Evolutionary conservation across 2,113 vertebrate genomes (phyloP).

Genomic region (Micronycteris hirsuta): DNA sequence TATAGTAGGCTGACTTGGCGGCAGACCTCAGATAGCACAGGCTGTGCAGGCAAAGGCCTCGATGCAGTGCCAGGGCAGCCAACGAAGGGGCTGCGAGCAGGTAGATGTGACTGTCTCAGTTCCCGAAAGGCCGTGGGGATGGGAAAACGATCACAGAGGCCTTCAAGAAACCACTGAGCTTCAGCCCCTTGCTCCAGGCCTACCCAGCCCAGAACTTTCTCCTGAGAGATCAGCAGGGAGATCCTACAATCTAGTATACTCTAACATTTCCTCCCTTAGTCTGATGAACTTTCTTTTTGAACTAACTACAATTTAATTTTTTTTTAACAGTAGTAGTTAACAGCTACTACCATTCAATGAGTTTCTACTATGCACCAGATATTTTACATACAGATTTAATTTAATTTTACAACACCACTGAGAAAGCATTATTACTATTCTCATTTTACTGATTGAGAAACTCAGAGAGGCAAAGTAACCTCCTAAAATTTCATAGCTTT

Average conservation of each 20-base stretch:
- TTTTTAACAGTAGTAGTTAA: neutral
- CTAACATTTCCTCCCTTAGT: neutral
- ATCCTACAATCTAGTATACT: accelerated
- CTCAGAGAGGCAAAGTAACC: neutral
- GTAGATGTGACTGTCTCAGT: neutral
- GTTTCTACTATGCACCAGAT: neutral
- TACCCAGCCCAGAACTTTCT: neutral
- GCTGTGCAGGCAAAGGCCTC: neutral
- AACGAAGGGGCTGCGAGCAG: neutral
- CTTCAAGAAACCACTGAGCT: neutral
- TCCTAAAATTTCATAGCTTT: neutral
- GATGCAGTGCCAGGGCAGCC: neutral
- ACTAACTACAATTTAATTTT: neutral
- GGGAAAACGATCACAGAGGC: neutral
- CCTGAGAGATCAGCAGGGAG: neutral
- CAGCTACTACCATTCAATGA: neutral
- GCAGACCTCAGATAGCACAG: neutral
- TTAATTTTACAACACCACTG: neutral
- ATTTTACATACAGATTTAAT: neutral
- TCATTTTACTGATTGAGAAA: neutral
- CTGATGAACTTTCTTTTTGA: neutral
- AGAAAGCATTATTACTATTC: neutral
- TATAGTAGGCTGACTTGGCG: neutral
- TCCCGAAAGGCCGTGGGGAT: neutral
- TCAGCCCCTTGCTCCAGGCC: neutral